Evolutionary conservation across 2,797 vertebrate genomes (phyloP).

Genomic region (Novumbra hubbsi): DNA sequence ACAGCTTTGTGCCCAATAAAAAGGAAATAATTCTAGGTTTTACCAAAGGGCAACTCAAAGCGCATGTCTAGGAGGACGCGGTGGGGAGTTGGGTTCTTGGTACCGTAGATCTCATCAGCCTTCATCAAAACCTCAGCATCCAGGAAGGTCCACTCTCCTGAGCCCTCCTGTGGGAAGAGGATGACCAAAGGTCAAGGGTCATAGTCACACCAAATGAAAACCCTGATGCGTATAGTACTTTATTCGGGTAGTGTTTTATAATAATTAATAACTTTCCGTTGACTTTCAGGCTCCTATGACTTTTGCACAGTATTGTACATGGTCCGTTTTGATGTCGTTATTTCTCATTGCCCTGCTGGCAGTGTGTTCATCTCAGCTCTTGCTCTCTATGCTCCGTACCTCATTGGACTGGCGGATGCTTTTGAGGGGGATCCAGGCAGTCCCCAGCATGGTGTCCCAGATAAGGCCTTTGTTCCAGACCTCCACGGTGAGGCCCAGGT

Average conservation of each 20-base stretch:
- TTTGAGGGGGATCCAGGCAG: slow-evolving; percentile 90
- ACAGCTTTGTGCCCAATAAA: background rate
- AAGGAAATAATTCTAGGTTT: slow-evolving; percentile 13
- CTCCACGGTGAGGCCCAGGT: slow-evolving; percentile 94
- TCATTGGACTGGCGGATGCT: slow-evolving; percentile 90
- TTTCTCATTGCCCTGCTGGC: background rate
- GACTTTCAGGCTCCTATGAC: too few species aligned
- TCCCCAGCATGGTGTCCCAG: slow-evolving; percentile 98
- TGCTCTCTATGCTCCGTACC: slow-evolving; percentile 66
- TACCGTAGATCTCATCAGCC: slow-evolving; percentile 94
- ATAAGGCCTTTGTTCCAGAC: slow-evolving; percentile 99
- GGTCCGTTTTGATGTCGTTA: background rate
- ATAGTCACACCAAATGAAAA: background rate
- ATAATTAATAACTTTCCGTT: too few species aligned
- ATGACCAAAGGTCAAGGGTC: background rate
- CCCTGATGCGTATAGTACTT: too few species aligned
- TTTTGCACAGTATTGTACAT: background rate
- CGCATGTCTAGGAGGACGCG: slow-evolving; percentile 89
- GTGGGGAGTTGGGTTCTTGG: slow-evolving; percentile 91
- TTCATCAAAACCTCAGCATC: slow-evolving; percentile 95
- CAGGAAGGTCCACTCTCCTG: slow-evolving; percentile 89
- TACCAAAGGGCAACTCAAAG: slow-evolving; percentile 96
- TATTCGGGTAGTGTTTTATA: too few species aligned
- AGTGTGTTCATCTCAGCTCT: background rate
- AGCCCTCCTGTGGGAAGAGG: slow-evolving; percentile 84